Evolutionary conservation across 2,797 vertebrate genomes (phyloP), one percentile per base, ranked within the genome.

Genomic region (Semotilus atromaculatus): DNA sequence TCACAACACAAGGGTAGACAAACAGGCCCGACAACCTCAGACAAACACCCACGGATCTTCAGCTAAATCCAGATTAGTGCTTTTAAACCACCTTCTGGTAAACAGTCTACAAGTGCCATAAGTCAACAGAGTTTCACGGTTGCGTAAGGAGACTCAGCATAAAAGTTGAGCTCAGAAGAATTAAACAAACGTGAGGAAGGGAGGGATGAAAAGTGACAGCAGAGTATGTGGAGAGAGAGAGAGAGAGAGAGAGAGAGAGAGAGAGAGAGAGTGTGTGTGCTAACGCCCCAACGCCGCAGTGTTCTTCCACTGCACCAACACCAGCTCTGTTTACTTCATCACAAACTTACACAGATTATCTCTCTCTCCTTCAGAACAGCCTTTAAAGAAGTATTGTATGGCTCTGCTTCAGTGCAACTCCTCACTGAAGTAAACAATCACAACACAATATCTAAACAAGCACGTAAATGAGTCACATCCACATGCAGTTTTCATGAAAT

Each of bases 221-320:
- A 94, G 91, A 92, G 89, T 91, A 91, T 80, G 92, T 92, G 89
- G 91, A 76, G 64, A 70, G 62, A 45, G 67, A 2, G 38, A 80
- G 67, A 72, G 55, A 48, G 13, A 16, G 45, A 16, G 45, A 48
- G 45, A 48, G 45, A 40, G 40, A 43, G 40, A 40, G 40, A 11
- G 40, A 11, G 40, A 40, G 38, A 40, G 40, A 14, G 43, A 2
- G 58, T 9, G 74, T 18, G 74, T 11, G 92, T 91, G 92, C 84
- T 90, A 94, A 94, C 92, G 93, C 93, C 91, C 91, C 90, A 92
- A 92, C 92, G 94, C 95, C 95, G 95, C 95, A 95, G 94, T 95
- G 92, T 92, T 93, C 92, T 92, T 91, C 90, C 94, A 93, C 95
- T 96, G 95, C 95, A 95, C 93, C 94, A 95, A 93, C 68, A 92